Conservation (phyloP, 2,797 vertebrate genomes). For the Percopsis omiscomaycus region DNA sequence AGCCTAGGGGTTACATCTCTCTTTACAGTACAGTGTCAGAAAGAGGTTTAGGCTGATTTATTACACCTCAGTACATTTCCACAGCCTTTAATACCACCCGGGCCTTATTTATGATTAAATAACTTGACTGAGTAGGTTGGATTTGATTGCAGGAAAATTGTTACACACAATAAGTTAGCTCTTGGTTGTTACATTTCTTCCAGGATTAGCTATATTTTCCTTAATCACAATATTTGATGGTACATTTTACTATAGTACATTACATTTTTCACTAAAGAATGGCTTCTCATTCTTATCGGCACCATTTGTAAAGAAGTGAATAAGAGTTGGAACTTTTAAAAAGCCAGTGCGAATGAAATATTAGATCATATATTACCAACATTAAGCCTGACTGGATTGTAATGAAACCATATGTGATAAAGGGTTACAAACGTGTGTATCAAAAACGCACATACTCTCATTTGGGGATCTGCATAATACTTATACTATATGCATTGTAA, state of each 20-base stretch:
- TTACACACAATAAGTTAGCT: background rate
- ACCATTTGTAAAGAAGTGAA: conserved; percentile 21
- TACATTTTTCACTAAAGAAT: conserved; percentile 26
- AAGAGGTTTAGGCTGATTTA: conserved; percentile 48
- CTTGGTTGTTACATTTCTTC: conserved; percentile 14
- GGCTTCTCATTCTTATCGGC: conserved; percentile 23
- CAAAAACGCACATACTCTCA: conserved; percentile 28
- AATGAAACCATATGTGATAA: conserved; percentile 49
- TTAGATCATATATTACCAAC: conserved; percentile 35
- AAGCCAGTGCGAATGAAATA: conserved; percentile 24
- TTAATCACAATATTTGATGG: conserved; percentile 50
- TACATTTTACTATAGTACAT: conserved; percentile 20
- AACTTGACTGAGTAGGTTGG: too few species aligned
- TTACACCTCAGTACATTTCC: conserved; percentile 37
- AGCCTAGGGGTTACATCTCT: conserved; percentile 30
- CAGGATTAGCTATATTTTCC: conserved; percentile 60
- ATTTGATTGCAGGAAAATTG: conserved; percentile 5
- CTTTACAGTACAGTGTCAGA: conserved; percentile 27
- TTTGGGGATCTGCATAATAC: conserved; percentile 25
- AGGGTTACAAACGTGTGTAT: conserved; percentile 18
- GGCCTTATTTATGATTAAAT: too few species aligned
- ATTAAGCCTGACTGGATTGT: conserved; percentile 34
- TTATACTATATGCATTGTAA: conserved; percentile 42
- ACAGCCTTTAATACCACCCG: conserved; percentile 29
- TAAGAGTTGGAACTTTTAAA: background rate